Percentiles rank a stretch among this genome's conserved stretches.
Evolutionary conservation across 1,140 invertebrate genomes (phyloP).

Genomic region (Drosophila sechellia): DNA sequence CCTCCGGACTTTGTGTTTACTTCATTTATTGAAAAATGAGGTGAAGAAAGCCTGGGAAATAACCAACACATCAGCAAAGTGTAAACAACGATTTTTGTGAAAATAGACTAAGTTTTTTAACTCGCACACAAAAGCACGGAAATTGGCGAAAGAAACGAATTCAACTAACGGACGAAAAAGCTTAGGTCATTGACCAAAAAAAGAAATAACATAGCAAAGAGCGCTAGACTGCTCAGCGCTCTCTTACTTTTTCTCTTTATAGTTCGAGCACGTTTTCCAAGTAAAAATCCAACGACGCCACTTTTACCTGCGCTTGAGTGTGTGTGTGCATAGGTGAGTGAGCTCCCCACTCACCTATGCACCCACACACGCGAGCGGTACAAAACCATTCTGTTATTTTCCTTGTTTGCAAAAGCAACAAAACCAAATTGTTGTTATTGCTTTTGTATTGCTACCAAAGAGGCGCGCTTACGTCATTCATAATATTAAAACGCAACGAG

Average conservation of each 20-base stretch:
- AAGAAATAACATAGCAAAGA: conserved; percentile 62
- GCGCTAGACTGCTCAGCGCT: conserved; percentile 11
- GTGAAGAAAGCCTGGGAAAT: conserved; percentile 1
- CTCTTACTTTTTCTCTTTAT: conserved; percentile 18
- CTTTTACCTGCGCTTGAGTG: conserved; percentile 27
- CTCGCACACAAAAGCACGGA: not conserved
- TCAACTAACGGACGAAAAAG: conserved; percentile 68
- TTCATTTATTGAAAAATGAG: not conserved
- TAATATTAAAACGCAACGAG: conserved; percentile 69
- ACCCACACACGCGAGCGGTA: conserved; percentile 5
- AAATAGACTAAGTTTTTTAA: conserved; percentile 7
- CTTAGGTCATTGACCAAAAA: conserved; percentile 82
- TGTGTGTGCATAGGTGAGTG: conserved; percentile 11
- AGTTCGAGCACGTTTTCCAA: conserved; percentile 63
- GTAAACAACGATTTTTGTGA: not conserved
- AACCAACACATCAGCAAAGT: conserved; percentile 16
- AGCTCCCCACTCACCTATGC: conserved; percentile 18
- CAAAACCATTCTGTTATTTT: conserved; percentile 9
- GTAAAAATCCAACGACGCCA: conserved; percentile 60
- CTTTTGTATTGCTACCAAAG: conserved; percentile 41
- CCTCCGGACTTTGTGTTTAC: not conserved
- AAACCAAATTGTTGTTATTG: conserved; percentile 54
- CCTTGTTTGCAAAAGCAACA: conserved; percentile 29
- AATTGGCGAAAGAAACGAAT: conserved; percentile 32
- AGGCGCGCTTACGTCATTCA: conserved; percentile 76